Evolutionary conservation across 2,888 invertebrate genomes (phyloP).

Genomic region (Caenorhabditis virilis): DNA sequence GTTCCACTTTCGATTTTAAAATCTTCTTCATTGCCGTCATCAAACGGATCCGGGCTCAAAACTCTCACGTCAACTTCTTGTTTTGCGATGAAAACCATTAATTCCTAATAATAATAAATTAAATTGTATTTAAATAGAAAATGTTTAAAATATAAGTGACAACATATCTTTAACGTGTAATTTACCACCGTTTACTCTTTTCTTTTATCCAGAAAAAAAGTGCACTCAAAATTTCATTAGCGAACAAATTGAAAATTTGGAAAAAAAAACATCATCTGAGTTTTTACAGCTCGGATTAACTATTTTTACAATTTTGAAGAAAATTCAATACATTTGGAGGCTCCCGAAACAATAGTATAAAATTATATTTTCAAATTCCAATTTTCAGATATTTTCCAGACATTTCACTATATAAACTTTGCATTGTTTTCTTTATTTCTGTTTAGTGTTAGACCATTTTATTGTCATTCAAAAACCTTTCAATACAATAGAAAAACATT

Average conservation of each 20-base stretch:
- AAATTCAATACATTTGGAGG: background rate
- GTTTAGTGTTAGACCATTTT: conserved; percentile 31
- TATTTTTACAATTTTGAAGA: background rate
- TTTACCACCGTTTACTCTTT: background rate
- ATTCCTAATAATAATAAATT: background rate
- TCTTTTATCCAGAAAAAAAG: background rate
- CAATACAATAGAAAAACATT: conserved; percentile 15
- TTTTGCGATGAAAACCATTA: background rate
- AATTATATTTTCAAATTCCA: too few relatives aligned
- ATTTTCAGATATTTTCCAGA: too few relatives aligned
- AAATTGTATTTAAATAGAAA: background rate
- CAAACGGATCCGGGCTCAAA: conserved; percentile 16
- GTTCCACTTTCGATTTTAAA: too few relatives aligned
- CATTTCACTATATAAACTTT: too few relatives aligned
- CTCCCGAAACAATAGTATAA: background rate
- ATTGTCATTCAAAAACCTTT: conserved; percentile 31
- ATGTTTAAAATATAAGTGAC: background rate
- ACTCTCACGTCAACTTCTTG: background rate
- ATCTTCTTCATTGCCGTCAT: conserved; percentile 3
- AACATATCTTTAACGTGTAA: too few relatives aligned
- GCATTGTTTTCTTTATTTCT: background rate
- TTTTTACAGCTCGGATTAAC: background rate
- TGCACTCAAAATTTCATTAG: background rate
- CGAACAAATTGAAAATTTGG: background rate
- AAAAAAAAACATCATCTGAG: background rate